phyloP scores from a whole-genome alignment of 2,888 invertebrate species.

The Germaria angustata region DNA sequence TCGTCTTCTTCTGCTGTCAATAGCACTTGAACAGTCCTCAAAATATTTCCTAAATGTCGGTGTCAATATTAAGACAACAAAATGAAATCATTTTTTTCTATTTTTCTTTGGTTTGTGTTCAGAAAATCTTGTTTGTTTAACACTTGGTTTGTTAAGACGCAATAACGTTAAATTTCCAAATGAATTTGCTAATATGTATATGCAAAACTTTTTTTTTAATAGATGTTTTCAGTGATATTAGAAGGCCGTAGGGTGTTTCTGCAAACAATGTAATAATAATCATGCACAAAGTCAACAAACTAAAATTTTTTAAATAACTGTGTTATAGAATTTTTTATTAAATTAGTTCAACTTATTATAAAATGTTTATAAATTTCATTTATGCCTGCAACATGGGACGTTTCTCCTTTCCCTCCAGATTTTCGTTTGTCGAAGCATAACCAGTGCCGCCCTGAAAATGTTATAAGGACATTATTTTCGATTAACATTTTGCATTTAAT shows the following conservation, averaged over 20 bases:
- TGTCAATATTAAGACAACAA: not conserved
- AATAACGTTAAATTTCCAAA: not conserved
- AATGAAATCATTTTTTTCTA: not conserved
- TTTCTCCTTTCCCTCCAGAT: slow-evolving; percentile 90
- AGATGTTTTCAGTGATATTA: not conserved
- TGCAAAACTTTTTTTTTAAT: not conserved
- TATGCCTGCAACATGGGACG: slow-evolving; percentile 92
- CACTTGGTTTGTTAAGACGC: not conserved
- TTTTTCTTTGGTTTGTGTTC: not conserved
- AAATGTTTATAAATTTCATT: slow-evolving; percentile 64
- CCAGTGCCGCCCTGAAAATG: slow-evolving; percentile 93
- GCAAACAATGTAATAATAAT: no score
- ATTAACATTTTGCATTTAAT: not conserved
- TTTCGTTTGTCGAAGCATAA: slow-evolving; percentile 91
- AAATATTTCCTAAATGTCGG: slow-evolving; percentile 63
- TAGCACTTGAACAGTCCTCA: slow-evolving; percentile 69
- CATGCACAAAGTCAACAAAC: slow-evolving; percentile 13
- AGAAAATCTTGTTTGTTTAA: not conserved
- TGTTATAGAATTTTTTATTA: not conserved
- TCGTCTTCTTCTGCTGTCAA: slow-evolving; percentile 68
- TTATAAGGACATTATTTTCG: not conserved
- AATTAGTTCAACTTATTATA: slow-evolving; percentile 22
- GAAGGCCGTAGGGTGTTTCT: slow-evolving; percentile 5
- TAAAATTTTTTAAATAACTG: slow-evolving; percentile 1
- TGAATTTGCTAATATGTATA: slow-evolving; percentile 6